Percentiles rank a stretch among this genome's conserved stretches.
These are phyloP conservation scores for Scaptomyza polygonia DNA, from an alignment of 2,888 invertebrate species.

Conservation along the genomic window DNA sequence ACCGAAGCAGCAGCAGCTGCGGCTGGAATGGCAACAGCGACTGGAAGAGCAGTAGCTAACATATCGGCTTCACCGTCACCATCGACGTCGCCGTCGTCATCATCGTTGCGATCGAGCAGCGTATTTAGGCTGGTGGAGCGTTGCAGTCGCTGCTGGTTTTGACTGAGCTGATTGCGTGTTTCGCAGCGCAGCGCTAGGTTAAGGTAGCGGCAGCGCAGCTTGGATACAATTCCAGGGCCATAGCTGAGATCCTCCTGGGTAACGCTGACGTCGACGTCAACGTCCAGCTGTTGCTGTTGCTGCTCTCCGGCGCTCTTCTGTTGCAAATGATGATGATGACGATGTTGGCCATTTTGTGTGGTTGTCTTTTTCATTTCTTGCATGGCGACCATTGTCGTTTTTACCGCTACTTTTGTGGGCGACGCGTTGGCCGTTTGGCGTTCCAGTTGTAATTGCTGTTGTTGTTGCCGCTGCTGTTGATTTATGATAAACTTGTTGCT, in stretches of 20 bases:
- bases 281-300: slow-evolving; percentile 21
- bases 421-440: slow-evolving; percentile 45
- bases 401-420: slow-evolving; percentile 69
- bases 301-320: slow-evolving; percentile 11
- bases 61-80: background rate
- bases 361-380: slow-evolving; percentile 84
- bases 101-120: slow-evolving; percentile 89
- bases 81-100: slow-evolving; percentile 68
- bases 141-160: slow-evolving; percentile 86
- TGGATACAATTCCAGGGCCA: slow-evolving; percentile 96
- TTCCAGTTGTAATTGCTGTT: slow-evolving; percentile 52
- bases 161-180: slow-evolving; percentile 87
- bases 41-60: background rate
- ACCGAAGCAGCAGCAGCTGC: background rate
- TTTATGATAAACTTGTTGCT: slow-evolving; percentile 82
- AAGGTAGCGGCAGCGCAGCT: slow-evolving; percentile 93
- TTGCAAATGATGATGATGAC: slow-evolving; percentile 61
- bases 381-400: slow-evolving; percentile 86
- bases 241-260: slow-evolving; percentile 91
- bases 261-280: slow-evolving; percentile 27
- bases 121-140: slow-evolving; percentile 94
- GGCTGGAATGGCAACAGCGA: background rate
- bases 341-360: slow-evolving; percentile 78
- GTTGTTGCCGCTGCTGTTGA: slow-evolving; percentile 70
- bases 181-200: slow-evolving; percentile 91